A percentile compares a stretch with the other conserved stretches of the same genome.
These are phyloP conservation scores for Megaleporinus macrocephalus DNA, from an alignment of 2,113 vertebrate species.

Conservation along the genomic window DNA sequence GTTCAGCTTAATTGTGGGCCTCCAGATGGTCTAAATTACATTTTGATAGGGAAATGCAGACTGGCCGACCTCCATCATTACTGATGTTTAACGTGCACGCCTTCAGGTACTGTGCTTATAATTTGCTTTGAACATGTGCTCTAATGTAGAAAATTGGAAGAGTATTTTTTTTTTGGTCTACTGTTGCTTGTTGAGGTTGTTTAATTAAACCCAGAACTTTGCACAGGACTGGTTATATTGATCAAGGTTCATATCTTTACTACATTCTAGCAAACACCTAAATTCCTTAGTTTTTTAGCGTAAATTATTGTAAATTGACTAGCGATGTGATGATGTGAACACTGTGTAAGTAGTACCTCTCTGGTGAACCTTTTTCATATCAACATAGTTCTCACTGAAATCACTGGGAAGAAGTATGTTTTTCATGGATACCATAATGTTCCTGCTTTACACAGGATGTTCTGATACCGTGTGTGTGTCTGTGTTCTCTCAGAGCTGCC, in stretches of 20 bases:
- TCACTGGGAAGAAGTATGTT: neutral
- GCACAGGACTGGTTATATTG: neutral
- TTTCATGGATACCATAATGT: neutral
- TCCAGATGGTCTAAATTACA: constrained; percentile 55
- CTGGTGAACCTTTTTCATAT: neutral
- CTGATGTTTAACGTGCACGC: constrained; percentile 34
- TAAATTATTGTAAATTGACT: too few relatives aligned
- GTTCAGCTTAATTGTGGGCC: constrained; percentile 44
- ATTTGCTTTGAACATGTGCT: constrained; percentile 42
- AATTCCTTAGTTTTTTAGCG: too few relatives aligned
- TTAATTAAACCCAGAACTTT: neutral
- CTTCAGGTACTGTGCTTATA: constrained; percentile 47
- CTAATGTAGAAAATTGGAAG: constrained; percentile 9
- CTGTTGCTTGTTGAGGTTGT: neutral
- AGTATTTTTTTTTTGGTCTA: neutral
- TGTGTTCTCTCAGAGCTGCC: constrained; percentile 80
- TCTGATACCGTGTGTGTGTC: neutral
- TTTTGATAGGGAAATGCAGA: constrained; percentile 42
- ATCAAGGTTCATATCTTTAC: neutral
- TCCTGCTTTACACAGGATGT: neutral
- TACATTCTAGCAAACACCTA: neutral
- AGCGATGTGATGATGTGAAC: too few relatives aligned
- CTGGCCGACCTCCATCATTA: constrained; percentile 15
- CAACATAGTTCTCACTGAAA: neutral
- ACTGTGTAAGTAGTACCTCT: too few relatives aligned